Conservation (phyloP, 2,888 invertebrate genomes). For the Panopea generosa region DNA sequence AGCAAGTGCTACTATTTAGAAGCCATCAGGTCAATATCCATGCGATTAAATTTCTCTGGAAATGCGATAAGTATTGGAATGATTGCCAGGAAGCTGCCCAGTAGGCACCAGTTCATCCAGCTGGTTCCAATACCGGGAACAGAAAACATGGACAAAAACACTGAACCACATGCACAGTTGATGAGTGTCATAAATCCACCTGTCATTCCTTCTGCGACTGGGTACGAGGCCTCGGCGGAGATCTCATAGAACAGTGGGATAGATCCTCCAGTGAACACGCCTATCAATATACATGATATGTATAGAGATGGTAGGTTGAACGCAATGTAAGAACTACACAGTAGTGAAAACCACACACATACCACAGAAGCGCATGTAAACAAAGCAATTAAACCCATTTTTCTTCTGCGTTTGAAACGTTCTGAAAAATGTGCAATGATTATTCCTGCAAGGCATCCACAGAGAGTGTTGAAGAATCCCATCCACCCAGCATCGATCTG, state of each 20-base stretch:
- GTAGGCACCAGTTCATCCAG: constrained; percentile 46
- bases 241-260: constrained; percentile 33
- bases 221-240: constrained; percentile 34
- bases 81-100: constrained; percentile 18
- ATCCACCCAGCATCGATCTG: constrained; percentile 39
- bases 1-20: too few species aligned
- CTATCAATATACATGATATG: constrained; percentile 20
- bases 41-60: constrained; percentile 30
- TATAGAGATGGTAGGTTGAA: constrained; percentile 27
- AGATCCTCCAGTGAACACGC: constrained; percentile 17
- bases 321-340: constrained; percentile 15
- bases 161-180: constrained; percentile 11
- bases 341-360: constrained; percentile 30
- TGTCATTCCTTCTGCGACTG: constrained; percentile 40
- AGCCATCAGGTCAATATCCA: constrained; percentile 18
- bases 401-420: constrained; percentile 18
- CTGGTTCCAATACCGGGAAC: constrained; percentile 22
- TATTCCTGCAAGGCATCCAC: constrained; percentile 22
- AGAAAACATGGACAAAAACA: constrained; percentile 33
- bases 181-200: constrained; percentile 36
- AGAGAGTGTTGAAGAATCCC: constrained; percentile 24
- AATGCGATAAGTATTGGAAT: constrained; percentile 29
- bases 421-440: constrained; percentile 28
- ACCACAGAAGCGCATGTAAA: constrained; percentile 4
- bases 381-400: constrained; percentile 13